Evolutionary conservation across 2,797 vertebrate species (phyloP).

Genomic region (Acanthis flammea): DNA sequence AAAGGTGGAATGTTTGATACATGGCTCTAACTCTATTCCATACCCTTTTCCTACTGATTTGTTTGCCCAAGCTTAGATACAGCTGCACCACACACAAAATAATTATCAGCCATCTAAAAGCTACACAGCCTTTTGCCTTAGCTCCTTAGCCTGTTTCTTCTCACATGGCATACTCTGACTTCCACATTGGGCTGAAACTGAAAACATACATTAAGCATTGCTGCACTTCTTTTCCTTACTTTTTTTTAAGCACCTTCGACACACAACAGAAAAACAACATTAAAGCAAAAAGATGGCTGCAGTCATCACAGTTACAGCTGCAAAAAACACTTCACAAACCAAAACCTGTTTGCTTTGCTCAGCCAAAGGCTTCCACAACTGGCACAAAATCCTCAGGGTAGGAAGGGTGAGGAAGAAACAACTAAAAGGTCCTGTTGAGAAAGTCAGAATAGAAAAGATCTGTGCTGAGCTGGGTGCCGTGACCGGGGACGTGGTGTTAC

Average conservation of each 20-base stretch:
- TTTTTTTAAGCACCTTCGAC: neutral
- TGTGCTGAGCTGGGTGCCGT: accelerated
- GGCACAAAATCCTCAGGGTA: neutral
- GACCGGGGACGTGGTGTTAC: neutral
- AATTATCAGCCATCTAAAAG: neutral
- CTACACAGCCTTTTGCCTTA: conserved; percentile 48
- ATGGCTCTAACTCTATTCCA: neutral
- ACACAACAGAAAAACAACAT: neutral
- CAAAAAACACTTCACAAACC: neutral
- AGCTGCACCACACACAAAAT: neutral
- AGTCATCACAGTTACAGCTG: neutral
- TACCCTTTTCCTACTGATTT: neutral
- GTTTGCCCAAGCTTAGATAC: conserved; percentile 10
- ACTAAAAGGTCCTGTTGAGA: neutral
- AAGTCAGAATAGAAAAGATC: neutral
- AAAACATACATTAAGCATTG: neutral
- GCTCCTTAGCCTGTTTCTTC: conserved; percentile 43
- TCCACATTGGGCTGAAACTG: neutral
- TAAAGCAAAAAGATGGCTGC: neutral
- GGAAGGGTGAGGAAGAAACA: neutral
- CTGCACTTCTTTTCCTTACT: neutral
- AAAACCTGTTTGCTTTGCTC: neutral
- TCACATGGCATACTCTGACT: conserved; percentile 43
- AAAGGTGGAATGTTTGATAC: neutral
- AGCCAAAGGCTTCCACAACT: neutral